Base-by-base conservation (phyloP, 2,113 vertebrate species). In the Megaleporinus macrocephalus region DNA sequence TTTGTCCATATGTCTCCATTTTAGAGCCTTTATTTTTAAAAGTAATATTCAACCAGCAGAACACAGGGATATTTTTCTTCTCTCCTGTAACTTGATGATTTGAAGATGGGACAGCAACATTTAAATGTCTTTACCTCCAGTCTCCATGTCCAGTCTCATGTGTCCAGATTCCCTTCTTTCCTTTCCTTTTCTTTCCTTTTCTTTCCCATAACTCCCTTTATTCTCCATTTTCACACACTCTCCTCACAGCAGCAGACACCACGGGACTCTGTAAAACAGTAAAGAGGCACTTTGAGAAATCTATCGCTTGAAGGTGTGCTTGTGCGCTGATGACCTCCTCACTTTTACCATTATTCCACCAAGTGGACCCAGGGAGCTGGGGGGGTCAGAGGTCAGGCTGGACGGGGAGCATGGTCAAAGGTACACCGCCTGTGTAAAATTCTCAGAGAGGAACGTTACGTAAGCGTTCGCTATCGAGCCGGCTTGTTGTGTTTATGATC, bases 401-500 rank as follows among this genome's bases (percentile, higher is more conserved):
- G 73, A 90, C 86, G 85, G 78, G 79, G 55, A 78, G 73, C 73
- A 51, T 65, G 80, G 80, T 87, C 80, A 78, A 33, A 83, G 80
- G 83, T 41, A n/a, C 78, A 22, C 9, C 12, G 69, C 24, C 16
- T 16, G 29, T 51, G 72, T 82, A 75, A 75, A 78, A 78, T 57
- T 83, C 79, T 86, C 71, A 72, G 84, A 71, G 78, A 87, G 22
- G 16, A 76, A 85, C 76, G 84, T 84, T 81, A 83, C 36, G 79
- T 68, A 81, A 88, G 61, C 4, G 68, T 80, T 22, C 27, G 22
- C 83, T 89, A 90, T 89, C 71, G 86, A 90, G 69, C 71, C 80
- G 84, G 82, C 70, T 69, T 65, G 72, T 88, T 75, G 81, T 85
- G 89, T 91, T 91, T 87, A 88, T 83, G 81, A 87, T 85, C 82